Evolutionary conservation across 53 echinoderm and acorn worm genomes (phyloP).

Genomic region (Echinometra lucunter): DNA sequence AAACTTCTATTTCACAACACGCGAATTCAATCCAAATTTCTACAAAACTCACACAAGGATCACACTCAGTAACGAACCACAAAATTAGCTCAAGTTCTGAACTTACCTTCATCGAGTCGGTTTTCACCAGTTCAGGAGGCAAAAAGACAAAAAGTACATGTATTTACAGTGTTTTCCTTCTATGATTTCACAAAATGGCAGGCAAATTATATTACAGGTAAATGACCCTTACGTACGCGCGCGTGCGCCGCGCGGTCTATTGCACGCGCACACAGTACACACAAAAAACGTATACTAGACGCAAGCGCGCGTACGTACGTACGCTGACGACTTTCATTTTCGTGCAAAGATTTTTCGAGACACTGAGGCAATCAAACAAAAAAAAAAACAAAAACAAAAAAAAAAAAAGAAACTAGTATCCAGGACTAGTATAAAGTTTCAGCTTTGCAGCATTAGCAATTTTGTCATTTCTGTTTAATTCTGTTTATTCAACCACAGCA

Average conservation of each 20-base stretch:
- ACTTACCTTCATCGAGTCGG: conserved; percentile 66
- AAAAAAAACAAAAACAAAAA: too few species aligned
- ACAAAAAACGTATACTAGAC: background rate
- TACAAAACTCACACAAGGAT: background rate
- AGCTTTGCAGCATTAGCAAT: too few species aligned
- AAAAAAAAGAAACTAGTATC: too few species aligned
- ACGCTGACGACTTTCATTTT: too few species aligned
- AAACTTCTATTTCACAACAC: conserved; percentile 22
- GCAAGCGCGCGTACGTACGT: background rate
- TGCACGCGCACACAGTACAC: background rate
- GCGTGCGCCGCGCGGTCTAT: background rate
- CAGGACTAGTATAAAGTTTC: too few species aligned
- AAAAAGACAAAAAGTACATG: conserved; percentile 26
- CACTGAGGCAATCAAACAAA: too few species aligned
- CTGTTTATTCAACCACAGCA: too few species aligned
- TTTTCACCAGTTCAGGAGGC: conserved; percentile 56
- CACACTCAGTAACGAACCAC: background rate
- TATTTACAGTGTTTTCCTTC: conserved; percentile 37
- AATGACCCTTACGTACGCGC: conserved; percentile 56
- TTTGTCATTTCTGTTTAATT: too few species aligned
- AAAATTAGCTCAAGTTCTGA: background rate
- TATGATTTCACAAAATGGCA: conserved; percentile 75
- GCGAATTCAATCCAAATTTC: conserved; percentile 40
- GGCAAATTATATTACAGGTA: conserved; percentile 69
- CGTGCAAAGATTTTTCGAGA: too few species aligned